Evolutionary conservation across 2,797 vertebrate species (phyloP), one percentile per base, ranked within the genome.

Genomic region (Labroides dimidiatus): DNA sequence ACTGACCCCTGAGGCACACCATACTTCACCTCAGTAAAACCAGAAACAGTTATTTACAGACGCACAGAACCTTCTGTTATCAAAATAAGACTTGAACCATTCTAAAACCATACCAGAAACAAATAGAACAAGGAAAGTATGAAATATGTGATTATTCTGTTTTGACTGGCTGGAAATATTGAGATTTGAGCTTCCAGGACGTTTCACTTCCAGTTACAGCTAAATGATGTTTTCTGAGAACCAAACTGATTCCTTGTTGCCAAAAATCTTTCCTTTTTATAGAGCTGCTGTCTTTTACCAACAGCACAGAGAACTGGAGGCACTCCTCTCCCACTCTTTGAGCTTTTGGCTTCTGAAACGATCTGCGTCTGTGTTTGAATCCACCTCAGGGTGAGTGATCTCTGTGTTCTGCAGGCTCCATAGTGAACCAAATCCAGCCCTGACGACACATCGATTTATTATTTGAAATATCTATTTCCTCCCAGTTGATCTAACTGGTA

Each of bases 371-470:
- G 15, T 48, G 52, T 54, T 37, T 59, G 58, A 17, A 12, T 10
- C 20, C 52, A 59, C 53, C 41, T 59, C 3, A 33, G 53, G 66
- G 64, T 70, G 41, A 63, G 37, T 12, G 19, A 81, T 48, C 42
- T 16, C 39, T 44, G 42, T 43, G 19, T 39, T 44, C 53, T 67
- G 55, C 51, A 49, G 65, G 41, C 42, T n/a, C 11, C 7, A 36
- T 15, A 20, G 50, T 54, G 37, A 81, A 70, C 52, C 36, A 33
- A 44, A 65, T 69, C 55, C 50, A 64, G 13, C 4, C 17, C 42
- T 49, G 42, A 56, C 23, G 27, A 49, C 43, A 66, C 39, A 50
- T 24, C 14, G 10, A 53, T 60, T 55, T 64, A 20, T 53, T 24
- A 24, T 37, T 45, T 60, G 10, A 51, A 67, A 59, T 55, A 55